These are phyloP conservation scores for Lasioglossum baleicum DNA, from an alignment of 1,140 invertebrate species.

Conservation along the genomic window DNA sequence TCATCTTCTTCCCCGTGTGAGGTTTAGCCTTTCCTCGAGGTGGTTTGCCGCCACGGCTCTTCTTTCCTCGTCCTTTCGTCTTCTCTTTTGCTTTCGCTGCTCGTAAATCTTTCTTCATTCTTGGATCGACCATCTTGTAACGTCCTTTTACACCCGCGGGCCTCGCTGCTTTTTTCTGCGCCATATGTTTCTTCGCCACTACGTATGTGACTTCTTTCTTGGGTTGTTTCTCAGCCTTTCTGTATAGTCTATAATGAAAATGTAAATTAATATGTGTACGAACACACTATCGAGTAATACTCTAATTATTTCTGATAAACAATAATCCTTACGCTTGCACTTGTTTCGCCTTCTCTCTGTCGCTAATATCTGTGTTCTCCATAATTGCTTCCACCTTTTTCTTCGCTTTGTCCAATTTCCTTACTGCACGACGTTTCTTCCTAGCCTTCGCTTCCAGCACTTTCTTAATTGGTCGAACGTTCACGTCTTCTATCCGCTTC, in stretches of 20 bases:
- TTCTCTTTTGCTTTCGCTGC: conserved; percentile 85
- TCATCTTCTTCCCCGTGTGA: conserved; percentile 54
- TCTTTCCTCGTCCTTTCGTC: conserved; percentile 78
- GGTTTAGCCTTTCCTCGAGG: conserved; percentile 54
- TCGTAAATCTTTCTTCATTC: conserved; percentile 96
- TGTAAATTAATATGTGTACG: neutral
- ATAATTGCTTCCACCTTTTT: conserved; percentile 96
- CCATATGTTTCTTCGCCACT: conserved; percentile 93
- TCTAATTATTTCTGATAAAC: neutral
- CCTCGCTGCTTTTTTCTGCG: conserved; percentile 87
- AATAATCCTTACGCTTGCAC: conserved; percentile 88
- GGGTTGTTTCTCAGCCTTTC: conserved; percentile 90
- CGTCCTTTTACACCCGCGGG: conserved; percentile 94
- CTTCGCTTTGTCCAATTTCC: conserved; percentile 94
- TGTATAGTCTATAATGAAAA: conserved; percentile 88
- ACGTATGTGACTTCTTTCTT: conserved; percentile 97
- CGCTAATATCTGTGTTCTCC: conserved; percentile 93
- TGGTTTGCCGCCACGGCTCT: conserved; percentile 52
- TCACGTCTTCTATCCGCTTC: conserved; percentile 91
- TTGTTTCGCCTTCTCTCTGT: conserved; percentile 95
- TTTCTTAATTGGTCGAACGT: conserved; percentile 98
- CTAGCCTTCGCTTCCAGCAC: conserved; percentile 98
- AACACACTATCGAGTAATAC: neutral
- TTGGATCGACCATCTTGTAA: conserved; percentile 96
- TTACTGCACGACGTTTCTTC: conserved; percentile 94